Conservation (phyloP, 2,888 invertebrate species). For the Drosophila flavopinicola region DNA sequence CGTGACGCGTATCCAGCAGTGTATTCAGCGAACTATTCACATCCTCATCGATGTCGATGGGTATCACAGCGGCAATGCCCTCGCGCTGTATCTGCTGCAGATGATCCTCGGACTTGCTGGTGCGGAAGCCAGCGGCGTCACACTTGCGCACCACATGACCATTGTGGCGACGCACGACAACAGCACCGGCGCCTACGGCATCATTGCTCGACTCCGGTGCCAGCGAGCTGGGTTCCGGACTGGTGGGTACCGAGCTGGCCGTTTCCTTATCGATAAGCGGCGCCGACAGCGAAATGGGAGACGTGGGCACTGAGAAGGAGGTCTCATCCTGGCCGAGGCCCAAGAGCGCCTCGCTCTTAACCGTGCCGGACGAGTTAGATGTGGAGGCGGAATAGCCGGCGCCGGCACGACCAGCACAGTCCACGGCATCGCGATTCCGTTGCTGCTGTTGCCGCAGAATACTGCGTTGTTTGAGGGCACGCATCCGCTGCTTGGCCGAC, state of each 20-base stretch:
- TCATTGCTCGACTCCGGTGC: conserved; percentile 84
- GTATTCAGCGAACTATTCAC: conserved; percentile 97
- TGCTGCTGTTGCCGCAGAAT: conserved; percentile 65
- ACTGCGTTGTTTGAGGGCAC: conserved; percentile 77
- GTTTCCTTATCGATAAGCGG: conserved; percentile 84
- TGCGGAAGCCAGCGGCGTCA: conserved; percentile 90
- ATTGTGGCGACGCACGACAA: conserved; percentile 85
- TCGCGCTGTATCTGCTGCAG: conserved; percentile 88
- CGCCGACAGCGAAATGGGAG: conserved; percentile 85
- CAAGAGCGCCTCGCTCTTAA: conserved; percentile 78
- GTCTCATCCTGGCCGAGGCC: conserved; percentile 81
- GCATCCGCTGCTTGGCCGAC: conserved; percentile 77
- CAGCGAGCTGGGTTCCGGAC: conserved; percentile 86
- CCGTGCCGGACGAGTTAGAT: conserved; percentile 84
- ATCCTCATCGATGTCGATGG: conserved; percentile 96
- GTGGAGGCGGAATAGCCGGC: conserved; percentile 56
- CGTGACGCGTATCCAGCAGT: conserved; percentile 91
- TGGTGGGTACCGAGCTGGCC: conserved; percentile 89
- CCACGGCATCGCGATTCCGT: conserved; percentile 71
- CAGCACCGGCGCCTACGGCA: conserved; percentile 83
- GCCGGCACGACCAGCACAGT: conserved; percentile 58
- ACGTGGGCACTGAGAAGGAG: conserved; percentile 85
- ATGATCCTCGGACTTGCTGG: conserved; percentile 96
- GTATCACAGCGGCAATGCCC: conserved; percentile 90
- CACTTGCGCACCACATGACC: conserved; percentile 84